Conservation (phyloP, 2,888 invertebrate genomes). For the Poecilus cupreus region DNA sequence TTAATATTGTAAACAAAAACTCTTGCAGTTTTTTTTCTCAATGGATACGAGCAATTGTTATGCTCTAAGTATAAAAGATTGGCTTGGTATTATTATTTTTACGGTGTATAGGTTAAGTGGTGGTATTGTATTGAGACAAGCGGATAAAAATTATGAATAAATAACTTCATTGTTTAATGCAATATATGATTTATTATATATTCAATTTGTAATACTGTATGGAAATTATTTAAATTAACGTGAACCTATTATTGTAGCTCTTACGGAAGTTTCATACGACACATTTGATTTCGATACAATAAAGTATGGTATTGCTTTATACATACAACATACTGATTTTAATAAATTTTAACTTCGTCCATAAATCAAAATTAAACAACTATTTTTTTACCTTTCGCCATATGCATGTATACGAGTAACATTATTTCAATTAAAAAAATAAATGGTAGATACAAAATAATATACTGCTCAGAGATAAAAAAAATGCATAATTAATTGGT, state of each 20-base stretch:
- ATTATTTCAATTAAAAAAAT: no score
- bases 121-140: not conserved
- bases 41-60: not conserved
- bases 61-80: not conserved
- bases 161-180: not conserved
- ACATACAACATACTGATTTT: not conserved
- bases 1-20: conserved; percentile 32
- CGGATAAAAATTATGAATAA: not conserved
- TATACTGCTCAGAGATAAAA: no score
- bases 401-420: no score
- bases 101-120: not conserved
- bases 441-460: no score
- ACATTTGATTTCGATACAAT: not conserved
- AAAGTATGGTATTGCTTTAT: not conserved
- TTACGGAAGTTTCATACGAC: not conserved
- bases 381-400: no score
- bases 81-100: not conserved
- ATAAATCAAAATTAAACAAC: no score
- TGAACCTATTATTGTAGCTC: not conserved
- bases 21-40: not conserved
- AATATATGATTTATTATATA: not conserved
- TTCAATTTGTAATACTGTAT: not conserved
- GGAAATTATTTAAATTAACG: not conserved
- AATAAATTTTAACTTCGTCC: no score
- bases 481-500: no score